phyloP scores from a whole-genome alignment of 2,797 vertebrate species.

The Alectoris magna region DNA sequence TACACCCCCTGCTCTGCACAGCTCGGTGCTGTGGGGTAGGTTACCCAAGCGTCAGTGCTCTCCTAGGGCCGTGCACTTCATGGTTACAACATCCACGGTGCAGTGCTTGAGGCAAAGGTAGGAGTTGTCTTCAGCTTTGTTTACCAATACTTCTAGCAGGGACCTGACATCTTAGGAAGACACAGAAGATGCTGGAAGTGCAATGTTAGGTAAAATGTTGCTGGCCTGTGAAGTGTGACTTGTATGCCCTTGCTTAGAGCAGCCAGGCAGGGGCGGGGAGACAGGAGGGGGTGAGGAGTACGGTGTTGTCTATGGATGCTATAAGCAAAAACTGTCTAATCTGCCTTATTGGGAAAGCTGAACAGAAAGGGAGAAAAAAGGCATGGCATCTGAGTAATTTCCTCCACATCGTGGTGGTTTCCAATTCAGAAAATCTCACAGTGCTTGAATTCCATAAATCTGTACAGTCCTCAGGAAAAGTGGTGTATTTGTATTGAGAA shows the following conservation, averaged over 20 bases:
- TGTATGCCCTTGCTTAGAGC: slow-evolving; percentile 16
- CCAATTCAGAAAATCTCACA: background rate
- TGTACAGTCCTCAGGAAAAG: background rate
- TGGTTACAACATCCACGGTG: background rate
- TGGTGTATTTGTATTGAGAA: background rate
- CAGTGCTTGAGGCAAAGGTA: background rate
- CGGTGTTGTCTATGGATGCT: background rate
- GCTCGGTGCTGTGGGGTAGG: slow-evolving; percentile 6
- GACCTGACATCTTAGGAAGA: slow-evolving; percentile 11
- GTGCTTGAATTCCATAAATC: background rate
- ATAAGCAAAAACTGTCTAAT: slow-evolving; percentile 23
- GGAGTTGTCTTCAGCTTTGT: background rate
- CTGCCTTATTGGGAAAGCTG: slow-evolving; percentile 14
- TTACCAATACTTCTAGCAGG: slow-evolving; percentile 47
- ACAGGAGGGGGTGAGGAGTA: background rate
- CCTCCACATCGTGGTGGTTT: background rate
- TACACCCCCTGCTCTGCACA: background rate
- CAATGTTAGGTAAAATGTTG: background rate
- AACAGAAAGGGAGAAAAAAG: background rate
- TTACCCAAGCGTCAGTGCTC: slow-evolving; percentile 4
- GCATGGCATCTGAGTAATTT: background rate
- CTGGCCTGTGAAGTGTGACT: background rate
- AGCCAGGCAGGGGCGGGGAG: background rate
- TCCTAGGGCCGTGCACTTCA: slow-evolving; percentile 10
- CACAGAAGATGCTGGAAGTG: background rate